Conservation (phyloP, 2,888 invertebrate species). For the Spodoptera exigua region DNA sequence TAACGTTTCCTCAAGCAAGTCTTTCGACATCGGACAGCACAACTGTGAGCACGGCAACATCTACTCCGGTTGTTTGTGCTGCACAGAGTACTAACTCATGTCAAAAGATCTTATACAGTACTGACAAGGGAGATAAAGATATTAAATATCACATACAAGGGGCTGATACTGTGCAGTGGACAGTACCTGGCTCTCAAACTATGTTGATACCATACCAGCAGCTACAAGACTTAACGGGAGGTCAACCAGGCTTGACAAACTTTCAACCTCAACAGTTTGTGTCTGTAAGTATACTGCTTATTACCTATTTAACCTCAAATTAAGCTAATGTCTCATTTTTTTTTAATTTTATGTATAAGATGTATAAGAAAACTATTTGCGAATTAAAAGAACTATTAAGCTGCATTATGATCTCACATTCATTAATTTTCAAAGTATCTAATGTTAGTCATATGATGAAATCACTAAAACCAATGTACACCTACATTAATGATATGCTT, state of each 20-base stretch:
- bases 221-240: constrained; percentile 79
- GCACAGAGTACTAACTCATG: constrained; percentile 82
- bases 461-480: no score
- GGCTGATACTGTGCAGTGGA: constrained; percentile 83
- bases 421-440: no score
- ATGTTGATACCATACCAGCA: constrained; percentile 87
- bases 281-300: constrained; percentile 74
- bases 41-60: constrained; percentile 82
- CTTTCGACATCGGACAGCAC: constrained; percentile 80
- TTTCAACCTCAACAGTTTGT: constrained; percentile 85
- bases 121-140: constrained; percentile 84
- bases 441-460: no score
- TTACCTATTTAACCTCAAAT: no score
- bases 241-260: constrained; percentile 77
- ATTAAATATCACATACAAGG: constrained; percentile 85
- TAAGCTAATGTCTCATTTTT: no score
- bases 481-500: no score
- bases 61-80: constrained; percentile 85
- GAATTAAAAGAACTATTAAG: no score
- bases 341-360: no score
- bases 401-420: no score
- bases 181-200: constrained; percentile 84
- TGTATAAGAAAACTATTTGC: no score
- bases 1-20: constrained; percentile 81
- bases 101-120: constrained; percentile 84